Evolutionary conservation across 1,140 invertebrate genomes (phyloP), one percentile per base, ranked within the genome.

Genomic region (Drosophila orena): DNA sequence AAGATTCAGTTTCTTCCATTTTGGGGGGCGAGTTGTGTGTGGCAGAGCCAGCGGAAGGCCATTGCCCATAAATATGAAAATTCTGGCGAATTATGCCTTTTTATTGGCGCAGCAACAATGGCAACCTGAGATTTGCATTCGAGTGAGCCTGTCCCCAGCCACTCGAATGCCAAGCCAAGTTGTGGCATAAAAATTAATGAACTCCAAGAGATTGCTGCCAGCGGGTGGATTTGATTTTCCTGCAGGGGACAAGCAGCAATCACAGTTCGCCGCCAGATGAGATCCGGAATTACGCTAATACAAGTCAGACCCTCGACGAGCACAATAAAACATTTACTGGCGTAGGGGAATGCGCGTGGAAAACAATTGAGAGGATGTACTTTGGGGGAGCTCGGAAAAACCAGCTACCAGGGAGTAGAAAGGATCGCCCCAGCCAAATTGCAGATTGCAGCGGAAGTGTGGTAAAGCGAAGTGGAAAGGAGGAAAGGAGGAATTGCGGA

Each of bases 121-220:
- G 42, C 47, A 52, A 86, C 55, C 68, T 78, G 81, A 66, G 77
- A 86, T 86, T 86, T 85, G 81, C 81, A 81, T 80, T 81, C 49
- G 53, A 64, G 44, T 74, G 62, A 77, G 69, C 49, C 11, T 1
- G 15, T 12, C 14, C 22, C 53, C 43, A 38, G 35, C 56, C 58
- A 58, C 70, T 76, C 52, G 47, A 52, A 62, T 54, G 68, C 79
- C 78, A 86, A 86, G 68, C 79, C 78, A 86, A 86, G 53, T 81
- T 77, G 68, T 57, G 68, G 58, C 77, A 85, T 85, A 55, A 86
- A 84, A 86, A 86, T 86, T 86, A 85, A 86, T 81, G 81, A 81
- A 78, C 81, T 86, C 69, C 81, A 74, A 69, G 58, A 69, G 52
- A 58, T 59, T 77, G 72, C 71, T 44, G 44, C 14, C 10, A 34